Evolutionary conservation across 2,888 invertebrate species (phyloP).

Genomic region (Idaea dimidiata): DNA sequence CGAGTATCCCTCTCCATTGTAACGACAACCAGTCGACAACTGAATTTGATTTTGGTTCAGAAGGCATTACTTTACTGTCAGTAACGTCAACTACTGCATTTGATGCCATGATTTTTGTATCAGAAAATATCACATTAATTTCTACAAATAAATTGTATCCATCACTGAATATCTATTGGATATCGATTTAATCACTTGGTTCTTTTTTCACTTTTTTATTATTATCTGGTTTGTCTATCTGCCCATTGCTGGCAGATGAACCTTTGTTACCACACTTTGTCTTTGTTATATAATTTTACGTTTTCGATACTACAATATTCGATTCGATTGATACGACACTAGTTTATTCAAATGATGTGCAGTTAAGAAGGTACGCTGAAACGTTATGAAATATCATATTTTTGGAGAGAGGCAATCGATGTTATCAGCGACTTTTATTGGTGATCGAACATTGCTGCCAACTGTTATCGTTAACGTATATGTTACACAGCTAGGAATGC

Average conservation of each 20-base stretch:
- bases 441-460: background rate
- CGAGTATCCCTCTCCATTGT: slow-evolving; percentile 56
- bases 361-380: background rate
- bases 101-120: background rate
- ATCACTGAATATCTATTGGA: background rate
- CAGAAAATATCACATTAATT: background rate
- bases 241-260: background rate
- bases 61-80: slow-evolving; percentile 29
- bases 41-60: slow-evolving; percentile 4
- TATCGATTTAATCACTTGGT: background rate
- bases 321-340: background rate
- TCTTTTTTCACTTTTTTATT: too few species aligned
- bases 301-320: too few species aligned
- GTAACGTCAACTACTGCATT: slow-evolving; percentile 36
- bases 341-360: background rate
- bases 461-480: background rate
- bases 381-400: background rate
- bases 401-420: background rate
- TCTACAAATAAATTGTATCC: background rate
- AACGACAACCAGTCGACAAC: slow-evolving; percentile 39
- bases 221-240: background rate
- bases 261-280: background rate
- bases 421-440: background rate
- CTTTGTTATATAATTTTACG: background rate
- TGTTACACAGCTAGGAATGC: background rate